A percentile compares a stretch with the other conserved stretches of the same genome.
Conservation (phyloP, 1,140 invertebrate species). For the Babylonia areolata region DNA sequence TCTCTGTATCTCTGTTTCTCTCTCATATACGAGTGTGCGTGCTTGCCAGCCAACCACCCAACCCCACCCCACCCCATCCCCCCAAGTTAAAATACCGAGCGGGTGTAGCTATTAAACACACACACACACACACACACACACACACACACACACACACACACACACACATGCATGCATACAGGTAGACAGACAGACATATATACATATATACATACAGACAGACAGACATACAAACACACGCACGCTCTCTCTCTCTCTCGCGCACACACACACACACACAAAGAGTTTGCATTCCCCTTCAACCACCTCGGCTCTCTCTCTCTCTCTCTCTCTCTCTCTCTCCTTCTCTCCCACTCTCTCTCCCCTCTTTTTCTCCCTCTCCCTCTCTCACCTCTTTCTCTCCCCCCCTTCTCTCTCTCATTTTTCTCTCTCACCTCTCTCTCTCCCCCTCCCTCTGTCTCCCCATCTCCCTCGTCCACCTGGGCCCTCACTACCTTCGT, state of each 20-base stretch:
- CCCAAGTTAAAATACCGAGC: no score
- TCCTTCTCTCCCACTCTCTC: background rate
- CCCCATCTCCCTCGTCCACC: background rate
- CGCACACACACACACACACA: background rate
- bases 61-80: background rate
- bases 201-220: background rate
- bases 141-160: background rate
- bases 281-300: no score
- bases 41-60: background rate
- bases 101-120: background rate
- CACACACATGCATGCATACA: background rate
- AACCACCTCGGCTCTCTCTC: background rate
- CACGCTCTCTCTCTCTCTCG: background rate
- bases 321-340: background rate
- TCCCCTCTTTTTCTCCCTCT: no score
- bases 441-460: background rate
- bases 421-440: no score
- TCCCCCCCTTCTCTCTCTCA: background rate
- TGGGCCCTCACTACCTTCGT: background rate
- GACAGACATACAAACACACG: background rate
- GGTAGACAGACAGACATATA: background rate
- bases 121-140: background rate
- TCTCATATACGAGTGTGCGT: background rate
- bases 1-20: background rate
- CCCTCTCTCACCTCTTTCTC: background rate